Conservation (phyloP, 2,797 vertebrate genomes). For the Rhinatrema bivittatum region DNA sequence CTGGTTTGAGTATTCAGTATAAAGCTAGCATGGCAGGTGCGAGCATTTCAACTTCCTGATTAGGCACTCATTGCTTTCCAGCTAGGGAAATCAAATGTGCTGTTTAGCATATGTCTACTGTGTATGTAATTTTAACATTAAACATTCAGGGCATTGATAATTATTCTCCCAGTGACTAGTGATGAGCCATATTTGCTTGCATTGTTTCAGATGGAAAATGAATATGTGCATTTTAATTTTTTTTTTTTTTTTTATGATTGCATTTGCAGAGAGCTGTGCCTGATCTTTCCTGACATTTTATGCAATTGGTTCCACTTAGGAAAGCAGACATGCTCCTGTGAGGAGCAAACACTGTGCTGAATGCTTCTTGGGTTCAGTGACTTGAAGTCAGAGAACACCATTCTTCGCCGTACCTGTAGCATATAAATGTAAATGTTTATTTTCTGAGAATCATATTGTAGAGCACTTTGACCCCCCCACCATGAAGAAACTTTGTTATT, state of each 20-base stretch:
- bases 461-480: conserved; percentile 17
- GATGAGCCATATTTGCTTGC: conserved; percentile 20
- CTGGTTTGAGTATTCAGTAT: conserved; percentile 7
- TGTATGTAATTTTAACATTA: conserved; percentile 51
- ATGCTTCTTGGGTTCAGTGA: conserved; percentile 37
- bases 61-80: conserved; percentile 32
- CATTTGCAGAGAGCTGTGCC: conserved; percentile 31
- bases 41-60: no score
- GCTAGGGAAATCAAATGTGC: conserved; percentile 36
- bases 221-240: conserved; percentile 46
- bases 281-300: conserved; percentile 39
- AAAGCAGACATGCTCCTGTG: conserved; percentile 31
- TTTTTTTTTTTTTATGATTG: conserved; percentile 49
- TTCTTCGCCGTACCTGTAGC: conserved; percentile 24
- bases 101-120: conserved; percentile 28
- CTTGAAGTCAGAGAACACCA: conserved; percentile 43
- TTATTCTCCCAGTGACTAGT: conserved; percentile 37
- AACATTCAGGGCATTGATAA: conserved; percentile 37
- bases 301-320: conserved; percentile 46
- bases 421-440: conserved; percentile 22
- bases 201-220: conserved; percentile 32
- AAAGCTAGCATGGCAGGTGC: conserved; percentile 19
- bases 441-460: conserved; percentile 17
- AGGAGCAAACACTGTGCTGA: conserved; percentile 20
- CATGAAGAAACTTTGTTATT: no score